Evolutionary conservation across 2,113 vertebrate genomes (phyloP), one percentile per base, ranked within the genome.

Genomic region (Phyllostomus discolor): DNA sequence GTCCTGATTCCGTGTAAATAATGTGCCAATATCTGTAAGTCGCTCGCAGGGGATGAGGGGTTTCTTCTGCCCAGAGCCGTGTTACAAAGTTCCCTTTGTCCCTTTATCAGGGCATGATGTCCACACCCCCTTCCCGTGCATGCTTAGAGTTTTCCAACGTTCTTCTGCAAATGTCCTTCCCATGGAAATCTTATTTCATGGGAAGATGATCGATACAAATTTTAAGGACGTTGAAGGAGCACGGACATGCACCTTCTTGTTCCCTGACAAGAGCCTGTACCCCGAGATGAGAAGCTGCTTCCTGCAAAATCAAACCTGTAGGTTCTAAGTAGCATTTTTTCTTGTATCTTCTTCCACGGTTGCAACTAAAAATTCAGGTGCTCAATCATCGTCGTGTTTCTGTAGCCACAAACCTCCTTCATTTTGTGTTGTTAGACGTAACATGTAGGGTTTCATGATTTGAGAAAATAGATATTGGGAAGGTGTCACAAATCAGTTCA

Each of bases 1-100:
- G 93, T 82, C 89, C 88, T 82, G 79, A 88, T 54, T 70, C 83
- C 88, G 66, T 72, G 90, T 95, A 92, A 92, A 93, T 86, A 86
- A 79, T 28, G 64, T 33, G 75, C 82, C 16, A 10, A 28, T 64
- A 79, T 90, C 81, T 81, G 43, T 54, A 76, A 83, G 38, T 48
- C 43, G 50, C 78, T 84, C 83, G 35, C 20, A n/a, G 38, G 38
- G 75, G 80, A 88, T 28, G 4, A 2, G 72, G 15, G 79, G 31
- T 78, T 67, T 93, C 59, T 88, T 72, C 35, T 52, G 19, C 41
- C 46, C 16, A 48, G 62, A 91, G 48, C 43, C 41, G 4, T 7
- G 9, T 69, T 15, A 33, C 10, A 4, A 26, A 59, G 5, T 66
- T 67, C 41, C 52, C 7, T 31, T 24, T 33, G 46, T 48, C 1